A percentile compares a stretch with the other conserved stretches of the same genome.
phyloP scores from a whole-genome alignment of 2,113 vertebrate species.

The Nansenia antarctica region DNA sequence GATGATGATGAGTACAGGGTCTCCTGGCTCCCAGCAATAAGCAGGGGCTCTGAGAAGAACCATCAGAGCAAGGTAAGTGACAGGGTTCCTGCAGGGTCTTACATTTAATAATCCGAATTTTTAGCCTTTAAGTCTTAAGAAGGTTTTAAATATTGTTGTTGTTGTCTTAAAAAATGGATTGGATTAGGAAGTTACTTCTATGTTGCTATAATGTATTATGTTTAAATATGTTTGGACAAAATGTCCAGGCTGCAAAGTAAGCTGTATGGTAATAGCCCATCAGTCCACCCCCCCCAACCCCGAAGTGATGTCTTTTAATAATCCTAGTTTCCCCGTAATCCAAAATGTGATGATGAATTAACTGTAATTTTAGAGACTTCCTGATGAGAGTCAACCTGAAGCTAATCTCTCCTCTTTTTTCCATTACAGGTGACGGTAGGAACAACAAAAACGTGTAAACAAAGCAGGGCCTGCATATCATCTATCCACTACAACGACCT shows the following conservation, averaged over 20 bases:
- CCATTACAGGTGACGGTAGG: neutral
- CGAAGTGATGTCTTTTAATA: no score
- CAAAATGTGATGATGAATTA: no score
- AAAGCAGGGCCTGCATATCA: neutral
- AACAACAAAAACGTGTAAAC: neutral
- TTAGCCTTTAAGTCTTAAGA: neutral
- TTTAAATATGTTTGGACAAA: no score
- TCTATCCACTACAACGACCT: neutral
- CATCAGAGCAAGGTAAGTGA: constrained; percentile 35
- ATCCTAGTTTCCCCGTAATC: neutral
- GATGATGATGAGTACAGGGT: constrained; percentile 53
- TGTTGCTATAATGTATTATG: no score
- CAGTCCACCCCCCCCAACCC: no score
- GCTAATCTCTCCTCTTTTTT: neutral
- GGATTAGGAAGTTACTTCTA: no score
- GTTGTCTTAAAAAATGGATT: neutral
- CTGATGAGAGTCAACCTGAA: neutral
- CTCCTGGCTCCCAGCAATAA: constrained; percentile 61
- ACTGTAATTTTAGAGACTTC: no score
- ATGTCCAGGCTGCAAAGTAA: no score
- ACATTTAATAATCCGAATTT: neutral
- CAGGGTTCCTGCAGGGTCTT: neutral
- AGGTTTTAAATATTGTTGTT: no score
- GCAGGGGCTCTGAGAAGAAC: constrained; percentile 56
- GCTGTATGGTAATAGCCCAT: no score